Conservation (phyloP, 2,888 invertebrate species). For the Priocnemis perturbator region DNA sequence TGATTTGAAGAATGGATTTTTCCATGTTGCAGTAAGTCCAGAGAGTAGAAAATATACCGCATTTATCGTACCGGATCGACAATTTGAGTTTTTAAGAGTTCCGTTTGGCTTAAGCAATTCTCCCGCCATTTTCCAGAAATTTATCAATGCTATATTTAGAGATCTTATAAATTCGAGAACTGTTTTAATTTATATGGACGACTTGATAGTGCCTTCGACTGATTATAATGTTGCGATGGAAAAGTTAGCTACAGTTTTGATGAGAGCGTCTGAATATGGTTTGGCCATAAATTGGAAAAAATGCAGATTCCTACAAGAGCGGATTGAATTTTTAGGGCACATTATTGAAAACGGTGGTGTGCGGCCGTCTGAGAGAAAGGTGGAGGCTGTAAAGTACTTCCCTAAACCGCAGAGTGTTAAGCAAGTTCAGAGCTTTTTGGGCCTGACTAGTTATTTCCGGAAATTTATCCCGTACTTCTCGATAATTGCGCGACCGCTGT, state of each 20-base stretch:
- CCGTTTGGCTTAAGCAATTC: neutral
- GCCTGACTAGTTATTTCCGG: neutral
- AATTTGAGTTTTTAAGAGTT: too few relatives aligned
- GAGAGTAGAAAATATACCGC: too few relatives aligned
- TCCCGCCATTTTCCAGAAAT: too few relatives aligned
- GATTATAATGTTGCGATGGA: neutral
- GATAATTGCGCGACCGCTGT: neutral
- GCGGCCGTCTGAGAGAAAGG: neutral
- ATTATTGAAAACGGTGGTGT: neutral
- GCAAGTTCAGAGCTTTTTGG: neutral
- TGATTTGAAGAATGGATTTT: too few relatives aligned
- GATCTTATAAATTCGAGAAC: too few relatives aligned
- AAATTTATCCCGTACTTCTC: slow-evolving; percentile 5
- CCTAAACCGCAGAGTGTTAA: neutral
- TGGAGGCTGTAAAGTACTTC: neutral
- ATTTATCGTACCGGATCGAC: too few relatives aligned
- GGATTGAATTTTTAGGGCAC: neutral
- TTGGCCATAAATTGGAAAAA: neutral
- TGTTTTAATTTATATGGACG: too few relatives aligned
- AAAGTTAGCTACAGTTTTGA: neutral
- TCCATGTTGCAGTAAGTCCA: too few relatives aligned
- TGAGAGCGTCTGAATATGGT: neutral
- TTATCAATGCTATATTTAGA: too few relatives aligned
- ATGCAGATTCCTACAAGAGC: neutral
- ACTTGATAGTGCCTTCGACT: neutral